Conservation (phyloP, 2,113 vertebrate genomes). For the Protobothrops flavoviridis region DNA sequence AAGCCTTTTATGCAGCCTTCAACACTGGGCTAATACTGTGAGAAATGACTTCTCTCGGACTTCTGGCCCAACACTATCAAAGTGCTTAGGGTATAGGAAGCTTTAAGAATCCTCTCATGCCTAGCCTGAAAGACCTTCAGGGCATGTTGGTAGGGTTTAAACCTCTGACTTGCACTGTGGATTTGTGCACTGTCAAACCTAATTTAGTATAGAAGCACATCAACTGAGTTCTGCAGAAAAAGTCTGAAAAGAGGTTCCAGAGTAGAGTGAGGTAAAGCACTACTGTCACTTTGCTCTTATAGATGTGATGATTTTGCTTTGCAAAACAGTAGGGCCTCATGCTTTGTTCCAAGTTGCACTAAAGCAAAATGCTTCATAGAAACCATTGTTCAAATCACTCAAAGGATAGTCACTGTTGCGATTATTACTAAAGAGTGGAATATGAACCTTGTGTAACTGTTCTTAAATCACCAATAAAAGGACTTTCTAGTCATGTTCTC, state of each 20-base stretch:
- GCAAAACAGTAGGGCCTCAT: background rate
- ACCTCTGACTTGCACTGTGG: background rate
- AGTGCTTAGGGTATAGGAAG: background rate
- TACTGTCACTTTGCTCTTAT: background rate
- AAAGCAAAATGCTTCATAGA: background rate
- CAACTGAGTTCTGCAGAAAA: background rate
- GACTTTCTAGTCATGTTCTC: background rate
- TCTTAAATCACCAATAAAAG: background rate
- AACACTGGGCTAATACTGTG: background rate
- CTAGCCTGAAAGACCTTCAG: background rate
- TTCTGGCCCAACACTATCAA: background rate
- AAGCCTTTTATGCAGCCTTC: background rate
- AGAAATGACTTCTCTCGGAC: background rate
- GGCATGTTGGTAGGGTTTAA: background rate
- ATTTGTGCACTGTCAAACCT: background rate
- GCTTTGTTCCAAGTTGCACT: background rate
- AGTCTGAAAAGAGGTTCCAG: background rate
- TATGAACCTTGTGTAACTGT: background rate
- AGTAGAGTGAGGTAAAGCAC: background rate
- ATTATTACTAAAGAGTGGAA: background rate
- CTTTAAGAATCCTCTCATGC: background rate
- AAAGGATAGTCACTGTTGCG: background rate
- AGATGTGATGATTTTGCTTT: background rate
- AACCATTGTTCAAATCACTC: background rate
- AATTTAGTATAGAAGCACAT: background rate